Evolutionary conservation across 1,140 invertebrate species (phyloP).

Genomic region (Colletes gigas): DNA sequence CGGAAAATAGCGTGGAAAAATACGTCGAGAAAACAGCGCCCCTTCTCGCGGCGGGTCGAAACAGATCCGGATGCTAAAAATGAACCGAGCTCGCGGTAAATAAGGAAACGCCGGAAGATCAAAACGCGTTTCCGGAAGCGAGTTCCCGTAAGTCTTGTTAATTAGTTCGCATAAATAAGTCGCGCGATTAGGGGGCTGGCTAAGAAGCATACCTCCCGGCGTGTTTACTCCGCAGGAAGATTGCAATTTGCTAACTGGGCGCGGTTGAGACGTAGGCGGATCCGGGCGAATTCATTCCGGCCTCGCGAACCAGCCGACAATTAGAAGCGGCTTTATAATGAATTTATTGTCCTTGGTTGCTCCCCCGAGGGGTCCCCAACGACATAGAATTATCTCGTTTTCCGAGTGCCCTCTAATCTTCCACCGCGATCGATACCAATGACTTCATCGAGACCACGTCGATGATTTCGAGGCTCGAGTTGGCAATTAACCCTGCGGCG

Average conservation of each 20-base stretch:
- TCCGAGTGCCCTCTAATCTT: constrained; percentile 31
- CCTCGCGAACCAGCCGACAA: constrained; percentile 44
- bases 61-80: not conserved
- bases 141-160: constrained; percentile 45
- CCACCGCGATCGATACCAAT: constrained; percentile 3
- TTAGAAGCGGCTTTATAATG: constrained; percentile 54
- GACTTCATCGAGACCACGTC: constrained; percentile 4
- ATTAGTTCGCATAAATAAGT: constrained; percentile 63
- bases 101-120: not conserved
- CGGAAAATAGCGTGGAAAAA: too few species aligned
- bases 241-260: constrained; percentile 60
- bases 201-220: constrained; percentile 55
- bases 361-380: not conserved
- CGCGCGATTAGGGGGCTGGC: constrained; percentile 50
- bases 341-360: constrained; percentile 46
- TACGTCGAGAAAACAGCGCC: too few species aligned
- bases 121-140: not conserved
- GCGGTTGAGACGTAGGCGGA: constrained; percentile 55
- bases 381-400: constrained; percentile 41
- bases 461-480: not conserved
- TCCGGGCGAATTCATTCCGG: constrained; percentile 56
- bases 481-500: too few species aligned
- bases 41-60: not conserved
- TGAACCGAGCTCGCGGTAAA: not conserved
- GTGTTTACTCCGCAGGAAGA: constrained; percentile 60